phyloP scores from a whole-genome alignment of 2,888 invertebrate genomes.

The Parochlus steinenii region DNA sequence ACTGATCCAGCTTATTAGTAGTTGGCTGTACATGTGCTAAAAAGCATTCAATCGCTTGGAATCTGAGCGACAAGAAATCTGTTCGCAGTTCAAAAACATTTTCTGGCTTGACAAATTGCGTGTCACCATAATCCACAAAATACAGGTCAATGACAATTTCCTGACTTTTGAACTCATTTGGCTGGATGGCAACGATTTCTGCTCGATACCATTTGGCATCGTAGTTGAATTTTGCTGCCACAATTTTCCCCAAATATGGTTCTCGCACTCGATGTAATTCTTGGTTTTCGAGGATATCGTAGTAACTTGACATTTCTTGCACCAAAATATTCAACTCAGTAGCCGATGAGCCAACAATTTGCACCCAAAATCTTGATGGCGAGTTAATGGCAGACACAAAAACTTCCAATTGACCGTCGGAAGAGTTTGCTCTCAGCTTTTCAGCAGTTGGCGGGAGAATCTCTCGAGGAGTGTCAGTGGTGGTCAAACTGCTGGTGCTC shows the following conservation, averaged over 20 bases:
- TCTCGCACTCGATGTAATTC: conserved; percentile 40
- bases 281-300: conserved; percentile 44
- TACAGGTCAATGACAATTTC: conserved; percentile 52
- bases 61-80: conserved; percentile 35
- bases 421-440: conserved; percentile 18
- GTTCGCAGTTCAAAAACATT: conserved; percentile 58
- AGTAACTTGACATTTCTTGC: conserved; percentile 68
- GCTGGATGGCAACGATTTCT: conserved; percentile 46
- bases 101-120: conserved; percentile 44
- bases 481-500: conserved; percentile 23
- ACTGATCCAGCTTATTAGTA: conserved; percentile 30
- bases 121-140: conserved; percentile 80
- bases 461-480: conserved; percentile 24
- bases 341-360: conserved; percentile 58
- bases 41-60: conserved; percentile 76
- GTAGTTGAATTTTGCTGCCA: conserved; percentile 66
- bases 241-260: conserved; percentile 56
- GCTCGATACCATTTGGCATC: conserved; percentile 53
- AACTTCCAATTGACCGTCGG: conserved; percentile 55
- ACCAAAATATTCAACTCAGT: conserved; percentile 63
- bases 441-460: conserved; percentile 21
- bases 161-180: conserved; percentile 42
- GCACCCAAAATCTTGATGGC: conserved; percentile 74
- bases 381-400: conserved; percentile 73
- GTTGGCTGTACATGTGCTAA: conserved; percentile 54